Evolutionary conservation across 92 coral and sea anemone genomes (phyloP).

Genomic region (Actinernus sp.): DNA sequence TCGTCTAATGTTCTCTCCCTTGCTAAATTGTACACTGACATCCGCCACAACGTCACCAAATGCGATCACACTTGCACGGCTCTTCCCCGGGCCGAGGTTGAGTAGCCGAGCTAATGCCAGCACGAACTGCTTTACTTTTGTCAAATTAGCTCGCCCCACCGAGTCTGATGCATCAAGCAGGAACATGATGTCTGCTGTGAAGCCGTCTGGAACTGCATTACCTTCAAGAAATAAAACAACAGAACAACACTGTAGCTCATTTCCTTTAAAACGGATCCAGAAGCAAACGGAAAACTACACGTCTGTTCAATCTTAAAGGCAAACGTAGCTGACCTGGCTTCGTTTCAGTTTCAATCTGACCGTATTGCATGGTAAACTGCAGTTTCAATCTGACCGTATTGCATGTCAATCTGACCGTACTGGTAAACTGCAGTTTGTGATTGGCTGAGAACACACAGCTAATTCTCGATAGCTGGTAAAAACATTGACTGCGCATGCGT

Average conservation of each 20-base stretch:
- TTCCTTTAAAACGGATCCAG: neutral
- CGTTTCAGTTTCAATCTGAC: too few relatives aligned
- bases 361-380: too few relatives aligned
- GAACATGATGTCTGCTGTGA: constrained; percentile 68
- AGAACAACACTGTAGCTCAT: neutral
- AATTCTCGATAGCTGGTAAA: too few relatives aligned
- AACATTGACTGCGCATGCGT: too few relatives aligned
- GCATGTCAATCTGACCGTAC: too few relatives aligned
- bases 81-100: constrained; percentile 48
- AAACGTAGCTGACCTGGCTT: too few relatives aligned
- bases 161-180: constrained; percentile 66
- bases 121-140: constrained; percentile 56
- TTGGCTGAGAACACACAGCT: too few relatives aligned
- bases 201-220: constrained; percentile 35
- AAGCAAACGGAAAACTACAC: neutral
- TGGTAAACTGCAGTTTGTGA: too few relatives aligned
- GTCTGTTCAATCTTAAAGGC: too few relatives aligned
- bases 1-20: constrained; percentile 4
- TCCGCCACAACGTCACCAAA: constrained; percentile 56
- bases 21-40: constrained; percentile 30
- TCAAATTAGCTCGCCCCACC: constrained; percentile 60
- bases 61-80: constrained; percentile 69
- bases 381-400: too few relatives aligned
- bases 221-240: constrained; percentile 6
- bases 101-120: constrained; percentile 61